Conservation (phyloP, 2,113 vertebrate species). For the Symphodus melops region DNA sequence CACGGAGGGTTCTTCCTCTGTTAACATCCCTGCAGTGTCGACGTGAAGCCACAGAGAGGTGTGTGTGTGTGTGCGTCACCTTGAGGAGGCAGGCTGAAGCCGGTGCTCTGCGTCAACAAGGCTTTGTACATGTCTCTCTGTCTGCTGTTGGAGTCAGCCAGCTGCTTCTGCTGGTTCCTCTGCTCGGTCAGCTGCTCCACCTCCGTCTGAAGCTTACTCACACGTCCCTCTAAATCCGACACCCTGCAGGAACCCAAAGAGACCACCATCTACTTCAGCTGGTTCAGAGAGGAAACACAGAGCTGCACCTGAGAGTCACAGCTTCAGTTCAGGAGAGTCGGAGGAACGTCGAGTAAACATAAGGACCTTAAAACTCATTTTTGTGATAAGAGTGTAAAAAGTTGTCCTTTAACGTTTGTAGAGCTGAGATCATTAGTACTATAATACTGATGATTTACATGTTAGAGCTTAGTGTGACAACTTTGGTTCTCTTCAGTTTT, state of each 20-base stretch:
- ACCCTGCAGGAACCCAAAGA: conserved; percentile 78
- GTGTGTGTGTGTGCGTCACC: conserved; percentile 68
- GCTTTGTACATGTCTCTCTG: conserved; percentile 98
- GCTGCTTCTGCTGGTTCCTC: conserved; percentile 90
- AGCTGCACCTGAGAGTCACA: no score
- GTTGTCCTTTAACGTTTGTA: no score
- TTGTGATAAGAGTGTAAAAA: no score
- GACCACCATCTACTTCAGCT: no score
- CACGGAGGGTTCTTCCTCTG: not conserved
- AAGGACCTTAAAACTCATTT: no score
- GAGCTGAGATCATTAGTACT: no score
- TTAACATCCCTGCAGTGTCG: not conserved
- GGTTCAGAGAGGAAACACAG: no score
- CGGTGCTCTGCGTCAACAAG: conserved; percentile 91
- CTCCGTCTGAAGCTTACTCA: conserved; percentile 86
- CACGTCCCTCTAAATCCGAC: conserved; percentile 85
- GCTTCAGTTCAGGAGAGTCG: no score
- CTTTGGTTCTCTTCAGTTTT: no score
- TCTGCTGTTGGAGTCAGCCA: conserved; percentile 91
- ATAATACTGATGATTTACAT: no score
- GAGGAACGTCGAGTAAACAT: no score
- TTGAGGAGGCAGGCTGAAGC: conserved; percentile 89
- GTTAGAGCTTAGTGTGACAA: no score
- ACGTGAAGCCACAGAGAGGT: not conserved
- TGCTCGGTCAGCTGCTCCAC: conserved; percentile 89